Evolutionary conservation across 2,888 invertebrate genomes (phyloP), one percentile per base, ranked within the genome.

Genomic region (Caenorhabditis drosophilae): DNA sequence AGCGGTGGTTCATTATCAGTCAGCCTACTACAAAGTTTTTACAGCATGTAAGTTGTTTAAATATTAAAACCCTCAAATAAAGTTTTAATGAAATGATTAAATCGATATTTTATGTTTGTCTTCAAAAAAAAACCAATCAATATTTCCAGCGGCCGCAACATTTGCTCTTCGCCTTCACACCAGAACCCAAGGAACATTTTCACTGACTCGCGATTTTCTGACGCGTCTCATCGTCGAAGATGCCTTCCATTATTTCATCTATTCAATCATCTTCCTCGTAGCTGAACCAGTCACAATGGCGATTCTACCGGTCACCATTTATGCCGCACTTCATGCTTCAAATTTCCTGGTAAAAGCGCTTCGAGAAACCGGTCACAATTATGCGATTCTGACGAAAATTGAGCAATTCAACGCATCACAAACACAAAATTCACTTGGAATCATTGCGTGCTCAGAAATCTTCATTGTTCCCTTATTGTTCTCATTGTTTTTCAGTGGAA

Each of bases 191-290:
- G 93, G 94, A 20, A 80, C 82, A 53, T 72, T 82, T 42, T 87
- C 89, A 68, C 87, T 96, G 55, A 91, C 89, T 31, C 87, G 91
- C 67, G 91, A 92, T 84, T 97, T 94, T 85, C 85, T 96, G 62
- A 88, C 89, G 7, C 86, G 88, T 49, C 86, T 97, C 75, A 87
- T 93, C 79, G 85, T 90, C 23, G 97, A 98, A 85, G 87, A 88
- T 76, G 93, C 94, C 78, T 94, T 92, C 69, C 98, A 98, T 85
- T 98, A 98, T 84, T 87, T 98, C 72, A 90, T 97, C 86, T 98
- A 91, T 86, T 92, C 94, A 44, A 86, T 95, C 76, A 92, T 97
- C 83, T 98, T 98, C 85, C 88, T 96, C 81, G 93, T 91, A 85
- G 90, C 91, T 34, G 87, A 90, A 57, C 94, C 97, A 25, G 89